phyloP scores from a whole-genome alignment of 2,113 vertebrate species.

The Triplophysa siluroides region DNA sequence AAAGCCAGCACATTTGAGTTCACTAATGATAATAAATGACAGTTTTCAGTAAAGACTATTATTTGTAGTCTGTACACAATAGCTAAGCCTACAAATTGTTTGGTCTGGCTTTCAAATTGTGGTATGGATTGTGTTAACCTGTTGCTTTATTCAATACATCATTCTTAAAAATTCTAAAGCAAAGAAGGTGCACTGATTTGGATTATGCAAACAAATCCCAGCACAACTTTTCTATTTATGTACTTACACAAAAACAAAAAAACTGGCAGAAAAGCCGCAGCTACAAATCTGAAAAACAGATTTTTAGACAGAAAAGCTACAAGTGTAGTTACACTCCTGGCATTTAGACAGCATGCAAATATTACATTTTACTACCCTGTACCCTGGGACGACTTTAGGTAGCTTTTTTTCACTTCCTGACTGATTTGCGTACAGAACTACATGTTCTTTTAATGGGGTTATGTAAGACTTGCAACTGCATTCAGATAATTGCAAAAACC shows the following conservation, averaged over 20 bases:
- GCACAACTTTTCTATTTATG: not conserved
- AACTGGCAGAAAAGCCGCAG: not conserved
- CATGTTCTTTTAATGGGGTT: not conserved
- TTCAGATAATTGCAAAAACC: no score
- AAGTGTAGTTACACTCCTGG: not conserved
- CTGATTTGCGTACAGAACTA: slow-evolving; percentile 18
- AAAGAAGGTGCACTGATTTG: not conserved
- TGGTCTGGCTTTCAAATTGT: no score
- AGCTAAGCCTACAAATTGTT: no score
- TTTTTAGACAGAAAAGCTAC: not conserved
- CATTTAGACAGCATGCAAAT: slow-evolving; percentile 5
- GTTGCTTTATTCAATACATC: not conserved
- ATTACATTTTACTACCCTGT: not conserved
- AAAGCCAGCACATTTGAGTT: no score
- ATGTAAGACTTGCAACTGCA: not conserved
- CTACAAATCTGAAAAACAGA: not conserved
- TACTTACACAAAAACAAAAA: not conserved
- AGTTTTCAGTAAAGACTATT: no score
- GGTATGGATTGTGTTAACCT: no score
- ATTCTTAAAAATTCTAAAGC: not conserved
- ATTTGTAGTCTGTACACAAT: no score
- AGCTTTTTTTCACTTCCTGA: not conserved
- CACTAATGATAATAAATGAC: not conserved
- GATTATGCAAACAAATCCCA: not conserved
- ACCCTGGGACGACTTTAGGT: not conserved